phyloP scores from a whole-genome alignment of 2,888 invertebrate species.

The Melanchra persicariae region DNA sequence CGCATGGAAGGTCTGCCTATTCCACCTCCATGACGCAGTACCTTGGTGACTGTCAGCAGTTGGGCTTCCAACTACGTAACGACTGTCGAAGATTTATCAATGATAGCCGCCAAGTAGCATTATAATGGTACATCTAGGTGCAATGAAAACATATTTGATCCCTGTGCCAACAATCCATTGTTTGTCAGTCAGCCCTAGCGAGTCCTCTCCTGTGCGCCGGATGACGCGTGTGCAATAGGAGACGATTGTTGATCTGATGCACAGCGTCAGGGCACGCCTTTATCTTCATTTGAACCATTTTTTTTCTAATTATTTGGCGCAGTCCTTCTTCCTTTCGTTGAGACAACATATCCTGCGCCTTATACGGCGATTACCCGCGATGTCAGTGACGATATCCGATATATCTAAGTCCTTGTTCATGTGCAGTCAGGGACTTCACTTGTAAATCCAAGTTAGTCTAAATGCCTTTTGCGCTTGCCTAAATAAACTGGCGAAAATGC shows the following conservation, averaged over 20 bases:
- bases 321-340: neutral
- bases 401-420: neutral
- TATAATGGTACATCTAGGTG: neutral
- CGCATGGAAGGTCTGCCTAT: too few relatives aligned
- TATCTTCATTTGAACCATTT: slow-evolving; percentile 14
- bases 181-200: slow-evolving; percentile 12
- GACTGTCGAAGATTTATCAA: too few relatives aligned
- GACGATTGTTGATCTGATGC: slow-evolving; percentile 17
- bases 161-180: neutral
- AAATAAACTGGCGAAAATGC: neutral
- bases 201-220: too few relatives aligned
- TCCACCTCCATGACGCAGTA: too few relatives aligned
- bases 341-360: neutral
- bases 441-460: neutral
- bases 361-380: neutral
- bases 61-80: too few relatives aligned
- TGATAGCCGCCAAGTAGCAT: too few relatives aligned
- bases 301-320: neutral
- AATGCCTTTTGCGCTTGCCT: neutral
- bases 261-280: neutral
- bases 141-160: neutral
- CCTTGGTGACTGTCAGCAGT: too few relatives aligned
- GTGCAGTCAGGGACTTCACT: neutral
- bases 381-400: neutral
- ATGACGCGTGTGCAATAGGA: neutral